A percentile compares a stretch with the other conserved stretches of the same genome.
Conservation (phyloP, 2,113 vertebrate genomes). For the Bostrychus sinensis region DNA sequence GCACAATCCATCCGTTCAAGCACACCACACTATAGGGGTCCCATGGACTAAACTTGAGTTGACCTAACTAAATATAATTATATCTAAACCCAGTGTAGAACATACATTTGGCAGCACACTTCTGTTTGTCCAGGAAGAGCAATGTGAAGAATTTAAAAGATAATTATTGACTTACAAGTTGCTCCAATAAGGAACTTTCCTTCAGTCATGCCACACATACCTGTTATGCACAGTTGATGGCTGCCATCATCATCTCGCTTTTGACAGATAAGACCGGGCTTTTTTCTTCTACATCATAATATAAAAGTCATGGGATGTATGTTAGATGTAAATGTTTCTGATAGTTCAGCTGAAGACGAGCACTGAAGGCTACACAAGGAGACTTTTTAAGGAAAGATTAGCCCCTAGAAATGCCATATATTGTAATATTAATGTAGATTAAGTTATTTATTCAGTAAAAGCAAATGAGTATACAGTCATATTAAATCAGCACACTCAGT, state of each 20-base stretch:
- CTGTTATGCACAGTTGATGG: constrained; percentile 46
- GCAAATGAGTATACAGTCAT: no score
- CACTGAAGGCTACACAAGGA: no score
- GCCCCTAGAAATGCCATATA: no score
- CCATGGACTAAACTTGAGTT: no score
- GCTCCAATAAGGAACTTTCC: constrained; percentile 4
- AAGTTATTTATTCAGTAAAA: no score
- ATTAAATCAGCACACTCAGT: no score
- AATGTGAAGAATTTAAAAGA: constrained; percentile 1
- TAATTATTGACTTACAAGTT: constrained; percentile 8
- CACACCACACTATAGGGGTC: no score
- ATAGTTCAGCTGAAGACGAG: constrained; percentile 2
- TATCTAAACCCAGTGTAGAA: background rate
- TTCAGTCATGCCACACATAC: constrained; percentile 44
- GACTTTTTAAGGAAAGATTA: no score
- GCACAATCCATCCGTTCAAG: no score
- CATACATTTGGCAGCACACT: background rate
- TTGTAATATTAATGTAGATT: no score
- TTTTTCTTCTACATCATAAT: constrained; percentile 21
- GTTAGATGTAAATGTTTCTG: background rate
- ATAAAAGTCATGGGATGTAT: background rate
- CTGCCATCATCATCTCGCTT: constrained; percentile 24
- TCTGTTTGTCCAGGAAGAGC: background rate
- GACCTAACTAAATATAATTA: background rate
- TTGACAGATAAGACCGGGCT: constrained; percentile 30